Evolutionary conservation across 1,140 invertebrate genomes (phyloP), one percentile per base, ranked within the genome.

Genomic region (Dolichoris vasculosae): DNA sequence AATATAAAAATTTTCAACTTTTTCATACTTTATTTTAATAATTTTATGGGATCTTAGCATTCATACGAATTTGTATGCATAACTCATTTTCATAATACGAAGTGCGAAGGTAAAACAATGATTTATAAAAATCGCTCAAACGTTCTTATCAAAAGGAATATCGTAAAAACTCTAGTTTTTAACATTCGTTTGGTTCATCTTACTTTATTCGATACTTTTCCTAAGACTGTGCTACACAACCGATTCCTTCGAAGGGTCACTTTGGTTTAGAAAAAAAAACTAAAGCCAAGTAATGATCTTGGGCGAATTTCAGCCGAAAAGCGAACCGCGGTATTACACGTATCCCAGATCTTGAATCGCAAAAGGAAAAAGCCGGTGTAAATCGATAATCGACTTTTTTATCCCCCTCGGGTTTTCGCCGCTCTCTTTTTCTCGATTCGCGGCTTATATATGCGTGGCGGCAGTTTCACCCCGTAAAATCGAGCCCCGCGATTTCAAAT

Each of bases 321-420:
- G 35, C 6, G 32, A 38, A 7, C 3, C 30, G 6, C 30, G n/a
- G 67, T 38, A 69, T 20, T 69, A 38, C 67, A 1, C 35, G 4
- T 69, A 69, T 69, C 67, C 67, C 15, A 32, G 1, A 38, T 69
- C 67, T 38, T 69, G 67, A 59, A 35, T 38, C 15, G 46, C 76
- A 75, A 75, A 75, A 75, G 26, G 73, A 75, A 75, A 67, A 69
- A 69, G 35, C 23, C 9, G 73, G 6, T 32, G 26, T 75, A 75
- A 81, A 81, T 81, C 78, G 78, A 81, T 81, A 81, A 81, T 81
- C 78, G 55, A 38, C 67, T 59, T 73, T 83, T 83, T 83, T 32
- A 59, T 38, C 23, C 48, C 40, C 43, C 38, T 30, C 40, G 38
- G 38, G 23, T 84, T 51, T 43, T 26, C 46, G 6, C 15, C 3